These are phyloP conservation scores for Lophius americanus DNA, from an alignment of 2,797 vertebrate species.

Conservation along the genomic window DNA sequence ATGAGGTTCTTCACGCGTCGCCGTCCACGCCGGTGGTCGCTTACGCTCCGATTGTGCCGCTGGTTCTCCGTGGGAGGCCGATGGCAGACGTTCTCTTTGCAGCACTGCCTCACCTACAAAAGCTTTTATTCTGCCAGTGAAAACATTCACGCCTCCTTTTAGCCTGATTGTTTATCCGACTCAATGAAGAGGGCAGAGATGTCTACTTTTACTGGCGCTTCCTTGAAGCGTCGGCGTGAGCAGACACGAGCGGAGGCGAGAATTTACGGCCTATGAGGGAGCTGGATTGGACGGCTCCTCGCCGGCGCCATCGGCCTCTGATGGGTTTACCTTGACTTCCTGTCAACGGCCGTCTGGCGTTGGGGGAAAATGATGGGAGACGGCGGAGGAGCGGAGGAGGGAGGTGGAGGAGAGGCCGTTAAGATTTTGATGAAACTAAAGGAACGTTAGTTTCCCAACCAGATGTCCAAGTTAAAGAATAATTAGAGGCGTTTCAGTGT, in stretches of 20 bases:
- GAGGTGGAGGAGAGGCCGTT: slow-evolving; percentile 38
- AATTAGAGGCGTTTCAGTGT: no score
- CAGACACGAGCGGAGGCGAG: slow-evolving; percentile 34
- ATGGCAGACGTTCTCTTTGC: slow-evolving; percentile 18
- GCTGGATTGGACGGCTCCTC: slow-evolving; percentile 35
- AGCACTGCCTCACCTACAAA: background rate
- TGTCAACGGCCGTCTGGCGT: slow-evolving; percentile 44
- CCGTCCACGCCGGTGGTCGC: slow-evolving; percentile 32
- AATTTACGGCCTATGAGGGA: slow-evolving; percentile 58
- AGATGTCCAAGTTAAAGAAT: no score
- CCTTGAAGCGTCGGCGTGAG: slow-evolving; percentile 15
- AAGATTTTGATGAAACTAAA: background rate
- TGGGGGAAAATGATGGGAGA: background rate
- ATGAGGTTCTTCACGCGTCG: slow-evolving; percentile 38
- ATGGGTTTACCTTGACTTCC: slow-evolving; percentile 62
- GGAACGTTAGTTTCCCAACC: background rate
- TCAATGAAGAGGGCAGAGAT: no score
- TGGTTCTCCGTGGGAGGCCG: slow-evolving; percentile 1
- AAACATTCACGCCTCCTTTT: background rate
- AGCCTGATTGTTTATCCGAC: background rate
- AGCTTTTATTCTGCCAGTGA: background rate
- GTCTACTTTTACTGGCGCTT: no score
- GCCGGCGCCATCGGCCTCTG: slow-evolving; percentile 23
- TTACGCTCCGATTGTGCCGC: slow-evolving; percentile 5
- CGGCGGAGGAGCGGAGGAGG: slow-evolving; percentile 1